Conservation (phyloP, 2,888 invertebrate species). For the Cremastobaeus sp. region DNA sequence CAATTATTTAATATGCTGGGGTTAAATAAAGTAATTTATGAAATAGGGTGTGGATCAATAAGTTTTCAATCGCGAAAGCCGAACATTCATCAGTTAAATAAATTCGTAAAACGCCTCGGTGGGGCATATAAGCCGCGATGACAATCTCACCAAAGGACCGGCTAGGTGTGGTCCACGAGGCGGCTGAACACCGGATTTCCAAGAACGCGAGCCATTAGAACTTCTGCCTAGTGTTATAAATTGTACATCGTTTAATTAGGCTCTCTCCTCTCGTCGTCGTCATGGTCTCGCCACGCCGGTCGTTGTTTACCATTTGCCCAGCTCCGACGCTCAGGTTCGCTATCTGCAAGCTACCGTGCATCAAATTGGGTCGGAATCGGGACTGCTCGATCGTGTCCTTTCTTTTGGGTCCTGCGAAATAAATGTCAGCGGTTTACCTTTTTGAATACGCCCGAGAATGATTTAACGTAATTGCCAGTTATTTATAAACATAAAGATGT, state of each 20-base stretch:
- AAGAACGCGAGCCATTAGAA: conserved; percentile 78
- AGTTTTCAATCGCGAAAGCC: conserved; percentile 37
- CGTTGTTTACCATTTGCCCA: conserved; percentile 72
- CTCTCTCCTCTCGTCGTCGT: conserved; percentile 65
- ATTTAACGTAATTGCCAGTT: conserved; percentile 56
- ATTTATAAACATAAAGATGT: conserved; percentile 58
- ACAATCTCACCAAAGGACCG: conserved; percentile 73
- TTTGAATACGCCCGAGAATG: conserved; percentile 29
- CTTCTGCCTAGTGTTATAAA: conserved; percentile 78
- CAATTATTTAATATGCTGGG: too few species aligned
- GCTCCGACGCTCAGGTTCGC: conserved; percentile 62
- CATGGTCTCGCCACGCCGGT: conserved; percentile 63
- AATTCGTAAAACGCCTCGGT: conserved; percentile 60
- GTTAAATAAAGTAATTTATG: too few species aligned
- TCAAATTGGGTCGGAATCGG: conserved; percentile 73
- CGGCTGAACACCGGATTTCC: conserved; percentile 75
- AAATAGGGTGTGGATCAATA: conserved; percentile 47
- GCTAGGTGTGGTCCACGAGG: conserved; percentile 76
- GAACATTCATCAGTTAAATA: conserved; percentile 56
- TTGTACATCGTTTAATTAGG: conserved; percentile 79
- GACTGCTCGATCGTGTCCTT: conserved; percentile 42
- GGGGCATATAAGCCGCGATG: conserved; percentile 67
- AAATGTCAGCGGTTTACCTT: conserved; percentile 52
- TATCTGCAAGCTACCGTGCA: conserved; percentile 71
- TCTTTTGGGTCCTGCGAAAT: conserved; percentile 46